Evolutionary conservation across 2,797 vertebrate species (phyloP).

Genomic region (Chelon labrosus): DNA sequence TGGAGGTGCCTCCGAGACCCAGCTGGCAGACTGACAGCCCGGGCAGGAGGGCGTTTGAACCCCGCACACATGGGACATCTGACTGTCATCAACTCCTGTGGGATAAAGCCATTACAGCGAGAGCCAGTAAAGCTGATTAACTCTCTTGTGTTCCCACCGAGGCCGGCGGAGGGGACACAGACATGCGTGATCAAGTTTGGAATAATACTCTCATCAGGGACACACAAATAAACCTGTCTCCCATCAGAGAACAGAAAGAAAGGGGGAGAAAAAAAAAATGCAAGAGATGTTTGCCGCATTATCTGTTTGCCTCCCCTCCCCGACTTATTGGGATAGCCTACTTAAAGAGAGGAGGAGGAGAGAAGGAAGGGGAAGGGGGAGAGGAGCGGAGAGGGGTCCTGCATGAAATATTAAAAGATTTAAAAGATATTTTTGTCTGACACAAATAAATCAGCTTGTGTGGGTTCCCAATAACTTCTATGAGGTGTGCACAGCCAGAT

Average conservation of each 20-base stretch:
- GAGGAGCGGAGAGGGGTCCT: slow-evolving; percentile 4
- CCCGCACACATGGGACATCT: slow-evolving; percentile 74
- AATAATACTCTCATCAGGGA: slow-evolving; percentile 50
- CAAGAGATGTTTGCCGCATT: slow-evolving; percentile 57
- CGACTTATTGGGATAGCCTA: slow-evolving; percentile 47
- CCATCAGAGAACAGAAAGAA: not conserved
- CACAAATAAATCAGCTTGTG: not conserved
- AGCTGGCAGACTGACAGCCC: slow-evolving; percentile 71
- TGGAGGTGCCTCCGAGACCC: slow-evolving; percentile 44
- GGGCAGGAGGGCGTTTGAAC: slow-evolving; percentile 58
- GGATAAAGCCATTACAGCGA: slow-evolving; percentile 61
- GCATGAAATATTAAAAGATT: not conserved
- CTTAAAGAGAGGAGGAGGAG: slow-evolving; percentile 15
- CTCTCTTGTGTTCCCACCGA: slow-evolving; percentile 62
- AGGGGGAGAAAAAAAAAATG: not conserved
- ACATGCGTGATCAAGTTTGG: slow-evolving; percentile 65
- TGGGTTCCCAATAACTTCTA: not conserved
- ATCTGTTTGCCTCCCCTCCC: slow-evolving; percentile 39
- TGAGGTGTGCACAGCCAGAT: no score
- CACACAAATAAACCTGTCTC: slow-evolving; percentile 49
- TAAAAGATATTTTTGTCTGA: not conserved
- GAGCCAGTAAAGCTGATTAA: slow-evolving; percentile 82
- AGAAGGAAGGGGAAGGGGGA: not conserved
- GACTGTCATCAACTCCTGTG: slow-evolving; percentile 59
- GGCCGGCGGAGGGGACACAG: slow-evolving; percentile 27